phyloP scores from a whole-genome alignment of 1,140 invertebrate genomes.

The Chrysomallon squamiferum region DNA sequence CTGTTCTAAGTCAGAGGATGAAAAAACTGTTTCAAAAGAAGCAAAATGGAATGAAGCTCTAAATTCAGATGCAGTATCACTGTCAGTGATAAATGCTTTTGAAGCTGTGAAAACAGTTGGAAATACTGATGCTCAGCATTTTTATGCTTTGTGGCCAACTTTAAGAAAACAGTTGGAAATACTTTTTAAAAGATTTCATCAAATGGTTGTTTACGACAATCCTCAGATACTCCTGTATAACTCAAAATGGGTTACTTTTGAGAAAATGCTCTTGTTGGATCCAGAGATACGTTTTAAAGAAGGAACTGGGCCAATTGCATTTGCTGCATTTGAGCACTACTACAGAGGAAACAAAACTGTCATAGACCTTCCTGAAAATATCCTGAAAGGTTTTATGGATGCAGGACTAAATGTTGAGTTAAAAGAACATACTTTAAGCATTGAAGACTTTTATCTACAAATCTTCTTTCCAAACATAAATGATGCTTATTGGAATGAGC shows the following conservation, averaged over 20 bases:
- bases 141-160: constrained; percentile 12
- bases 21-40: constrained; percentile 8
- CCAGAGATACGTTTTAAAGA: background rate
- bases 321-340: constrained; percentile 4
- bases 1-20: constrained; percentile 20
- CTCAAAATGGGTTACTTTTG: background rate
- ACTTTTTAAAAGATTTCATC: constrained; percentile 4
- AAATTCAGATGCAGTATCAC: constrained; percentile 10
- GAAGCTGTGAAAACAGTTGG: background rate
- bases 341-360: constrained; percentile 5
- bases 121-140: background rate
- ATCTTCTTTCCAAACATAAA: constrained; percentile 13
- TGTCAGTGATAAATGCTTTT: constrained; percentile 2
- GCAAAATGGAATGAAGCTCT: constrained; percentile 42
- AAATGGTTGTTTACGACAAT: background rate
- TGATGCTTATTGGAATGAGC: background rate
- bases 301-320: background rate
- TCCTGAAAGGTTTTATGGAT: background rate
- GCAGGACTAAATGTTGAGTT: background rate
- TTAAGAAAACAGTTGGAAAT: background rate
- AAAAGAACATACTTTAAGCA: background rate
- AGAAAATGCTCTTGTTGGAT: background rate
- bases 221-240: background rate
- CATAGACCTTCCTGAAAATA: constrained; percentile 5
- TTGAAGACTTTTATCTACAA: constrained; percentile 1